A percentile compares a stretch with the other conserved stretches of the same genome.
Evolutionary conservation across 2,797 vertebrate genomes (phyloP).

Genomic region (Fundulus diaphanus): DNA sequence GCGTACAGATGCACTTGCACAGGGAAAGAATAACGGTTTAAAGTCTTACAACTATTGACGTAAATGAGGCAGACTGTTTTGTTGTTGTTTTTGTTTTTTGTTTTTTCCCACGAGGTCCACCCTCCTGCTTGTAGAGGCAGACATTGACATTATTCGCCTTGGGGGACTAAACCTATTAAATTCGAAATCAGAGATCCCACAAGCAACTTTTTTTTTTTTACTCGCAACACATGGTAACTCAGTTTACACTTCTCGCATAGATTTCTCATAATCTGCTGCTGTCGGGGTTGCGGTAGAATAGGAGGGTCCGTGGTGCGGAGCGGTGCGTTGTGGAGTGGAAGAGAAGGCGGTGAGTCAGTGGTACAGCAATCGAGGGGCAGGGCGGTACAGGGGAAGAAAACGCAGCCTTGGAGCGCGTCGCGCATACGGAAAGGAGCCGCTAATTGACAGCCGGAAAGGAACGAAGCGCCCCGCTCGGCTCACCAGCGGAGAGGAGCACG

Average conservation of each 20-base stretch:
- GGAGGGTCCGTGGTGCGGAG: constrained; percentile 39
- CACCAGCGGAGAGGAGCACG: constrained; percentile 55
- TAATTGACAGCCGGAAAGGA: constrained; percentile 71
- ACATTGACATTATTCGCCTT: not conserved
- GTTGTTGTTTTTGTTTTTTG: not conserved
- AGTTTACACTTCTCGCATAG: not conserved
- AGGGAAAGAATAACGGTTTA: not conserved
- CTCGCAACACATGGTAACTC: not conserved
- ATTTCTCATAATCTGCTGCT: constrained; percentile 17
- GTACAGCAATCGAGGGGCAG: constrained; percentile 49
- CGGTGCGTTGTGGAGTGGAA: constrained; percentile 15
- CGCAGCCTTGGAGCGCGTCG: constrained; percentile 52
- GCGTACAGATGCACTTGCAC: not conserved
- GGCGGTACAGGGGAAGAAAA: constrained; percentile 40
- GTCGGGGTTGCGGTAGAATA: constrained; percentile 34
- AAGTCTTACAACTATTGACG: not conserved
- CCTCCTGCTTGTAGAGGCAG: not conserved
- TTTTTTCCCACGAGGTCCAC: not conserved
- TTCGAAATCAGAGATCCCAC: not conserved
- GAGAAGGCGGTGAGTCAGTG: constrained; percentile 41
- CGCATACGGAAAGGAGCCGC: constrained; percentile 58
- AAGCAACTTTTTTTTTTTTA: not conserved
- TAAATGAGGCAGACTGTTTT: not conserved
- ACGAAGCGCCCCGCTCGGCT: constrained; percentile 60
- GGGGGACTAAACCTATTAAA: not conserved